These are phyloP conservation scores for Graptemys geographica DNA, from an alignment of 2,797 vertebrate genomes.

Conservation along the genomic window DNA sequence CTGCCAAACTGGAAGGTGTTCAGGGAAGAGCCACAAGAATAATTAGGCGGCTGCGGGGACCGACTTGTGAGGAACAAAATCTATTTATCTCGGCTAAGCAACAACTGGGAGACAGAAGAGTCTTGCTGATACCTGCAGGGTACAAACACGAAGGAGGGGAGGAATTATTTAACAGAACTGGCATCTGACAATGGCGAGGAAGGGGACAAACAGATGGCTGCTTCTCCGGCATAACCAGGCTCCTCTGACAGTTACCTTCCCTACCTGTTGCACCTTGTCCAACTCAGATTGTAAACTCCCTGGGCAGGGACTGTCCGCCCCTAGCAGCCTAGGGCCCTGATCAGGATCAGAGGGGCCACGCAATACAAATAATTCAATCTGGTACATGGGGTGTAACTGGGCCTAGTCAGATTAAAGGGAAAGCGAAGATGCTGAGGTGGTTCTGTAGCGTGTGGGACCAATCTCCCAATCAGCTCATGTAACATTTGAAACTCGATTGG, in stretches of 20 bases:
- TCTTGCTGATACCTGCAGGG: no score
- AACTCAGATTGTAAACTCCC: no score
- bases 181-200: background rate
- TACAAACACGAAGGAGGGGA: background rate
- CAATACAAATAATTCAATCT: background rate
- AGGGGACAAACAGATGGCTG: accelerated
- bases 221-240: background rate
- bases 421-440: background rate
- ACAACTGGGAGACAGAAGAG: background rate
- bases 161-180: background rate
- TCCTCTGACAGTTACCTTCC: background rate
- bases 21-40: accelerated
- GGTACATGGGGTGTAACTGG: background rate
- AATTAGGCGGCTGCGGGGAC: accelerated
- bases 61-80: background rate
- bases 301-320: background rate
- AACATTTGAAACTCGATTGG: no score
- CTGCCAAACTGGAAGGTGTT: background rate
- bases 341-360: background rate
- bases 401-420: background rate
- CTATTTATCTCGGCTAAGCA: background rate
- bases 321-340: background rate
- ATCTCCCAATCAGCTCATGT: background rate
- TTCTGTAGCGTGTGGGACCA: background rate
- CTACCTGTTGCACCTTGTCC: background rate